These are phyloP conservation scores for Drosophila anomelani DNA, from an alignment of 2,888 invertebrate species.

Conservation along the genomic window DNA sequence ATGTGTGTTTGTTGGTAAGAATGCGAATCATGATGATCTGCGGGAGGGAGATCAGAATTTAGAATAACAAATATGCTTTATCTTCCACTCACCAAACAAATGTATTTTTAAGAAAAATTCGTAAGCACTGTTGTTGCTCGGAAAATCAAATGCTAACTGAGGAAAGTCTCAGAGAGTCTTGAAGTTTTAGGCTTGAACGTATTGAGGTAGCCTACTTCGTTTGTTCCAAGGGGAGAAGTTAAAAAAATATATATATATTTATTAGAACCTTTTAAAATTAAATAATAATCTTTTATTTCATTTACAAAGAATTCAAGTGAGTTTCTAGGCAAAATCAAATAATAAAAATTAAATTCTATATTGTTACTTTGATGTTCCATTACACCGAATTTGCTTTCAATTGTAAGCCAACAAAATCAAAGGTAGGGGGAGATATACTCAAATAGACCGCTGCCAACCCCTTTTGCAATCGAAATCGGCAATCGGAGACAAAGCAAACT, in stretches of 20 bases:
- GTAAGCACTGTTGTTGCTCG: conserved; percentile 24
- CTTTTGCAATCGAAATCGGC: not conserved
- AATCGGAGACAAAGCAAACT: conserved; percentile 7
- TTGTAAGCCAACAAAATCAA: not conserved
- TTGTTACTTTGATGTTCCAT: conserved; percentile 8
- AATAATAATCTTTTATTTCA: not conserved
- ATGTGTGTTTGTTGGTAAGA: conserved; percentile 24
- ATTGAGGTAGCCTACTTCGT: not conserved
- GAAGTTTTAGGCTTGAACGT: not conserved
- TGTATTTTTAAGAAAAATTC: not conserved
- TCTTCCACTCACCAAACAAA: not conserved
- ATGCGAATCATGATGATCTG: conserved; percentile 61
- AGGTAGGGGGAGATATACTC: not conserved
- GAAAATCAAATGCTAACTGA: conserved; percentile 16
- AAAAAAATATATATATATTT: too few species aligned
- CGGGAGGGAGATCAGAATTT: not conserved
- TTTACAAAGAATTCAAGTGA: not conserved
- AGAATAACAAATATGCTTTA: too few species aligned
- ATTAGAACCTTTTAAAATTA: not conserved
- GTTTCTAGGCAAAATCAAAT: not conserved
- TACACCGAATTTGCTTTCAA: not conserved
- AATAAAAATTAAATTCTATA: not conserved
- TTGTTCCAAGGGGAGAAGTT: not conserved
- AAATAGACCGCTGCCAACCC: not conserved
- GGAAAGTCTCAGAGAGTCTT: not conserved